These are phyloP conservation scores for Dermolepida albohirtum DNA, from an alignment of 2,888 invertebrate species.

Conservation along the genomic window DNA sequence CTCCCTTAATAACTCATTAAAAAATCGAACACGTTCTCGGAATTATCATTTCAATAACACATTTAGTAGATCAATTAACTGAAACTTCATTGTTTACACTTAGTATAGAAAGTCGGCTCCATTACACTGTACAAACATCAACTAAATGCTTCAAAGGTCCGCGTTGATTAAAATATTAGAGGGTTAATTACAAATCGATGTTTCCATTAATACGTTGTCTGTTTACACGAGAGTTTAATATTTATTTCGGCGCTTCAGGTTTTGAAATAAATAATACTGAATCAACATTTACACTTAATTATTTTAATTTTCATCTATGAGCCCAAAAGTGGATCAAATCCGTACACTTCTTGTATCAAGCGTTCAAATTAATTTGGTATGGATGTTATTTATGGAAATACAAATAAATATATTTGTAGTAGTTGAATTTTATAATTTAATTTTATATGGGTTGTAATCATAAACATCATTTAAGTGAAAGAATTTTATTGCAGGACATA, in stretches of 20 bases:
- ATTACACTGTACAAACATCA: conserved; percentile 54
- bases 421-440: too few species aligned
- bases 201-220: conserved; percentile 43
- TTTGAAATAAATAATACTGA: conserved; percentile 12
- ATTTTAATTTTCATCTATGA: too few species aligned
- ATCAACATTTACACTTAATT: too few species aligned
- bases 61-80: conserved; percentile 38
- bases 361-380: too few species aligned
- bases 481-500: too few species aligned
- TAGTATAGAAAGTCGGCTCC: conserved; percentile 46
- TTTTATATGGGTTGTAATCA: too few species aligned
- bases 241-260: conserved; percentile 32
- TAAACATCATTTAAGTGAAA: too few species aligned
- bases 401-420: too few species aligned
- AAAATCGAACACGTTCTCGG: conserved; percentile 6
- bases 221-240: conserved; percentile 34
- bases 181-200: conserved; percentile 53
- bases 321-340: too few species aligned
- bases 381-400: too few species aligned
- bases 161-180: conserved; percentile 54
- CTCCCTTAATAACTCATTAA: neutral
- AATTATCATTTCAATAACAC: conserved; percentile 23
- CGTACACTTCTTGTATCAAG: too few species aligned
- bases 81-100: conserved; percentile 41
- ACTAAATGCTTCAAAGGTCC: conserved; percentile 51